These are phyloP conservation scores for Bufo gargarizans DNA, from an alignment of 2,113 vertebrate genomes.

Conservation along the genomic window DNA sequence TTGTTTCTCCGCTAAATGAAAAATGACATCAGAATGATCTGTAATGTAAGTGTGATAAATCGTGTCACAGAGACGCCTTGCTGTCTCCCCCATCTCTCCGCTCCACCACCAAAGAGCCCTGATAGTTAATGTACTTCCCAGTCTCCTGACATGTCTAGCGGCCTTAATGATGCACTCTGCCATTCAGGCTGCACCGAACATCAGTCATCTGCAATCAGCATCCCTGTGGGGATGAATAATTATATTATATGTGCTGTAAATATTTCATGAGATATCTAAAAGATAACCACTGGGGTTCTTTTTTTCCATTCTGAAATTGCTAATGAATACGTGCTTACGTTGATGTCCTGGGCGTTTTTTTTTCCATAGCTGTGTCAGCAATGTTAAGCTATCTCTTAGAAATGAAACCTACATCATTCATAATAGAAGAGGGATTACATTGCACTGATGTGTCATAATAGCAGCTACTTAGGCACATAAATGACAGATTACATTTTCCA, in stretches of 20 bases:
- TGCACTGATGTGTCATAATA: slow-evolving; percentile 37
- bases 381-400: slow-evolving; percentile 25
- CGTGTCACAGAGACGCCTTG: slow-evolving; percentile 47
- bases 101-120: slow-evolving; percentile 27
- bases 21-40: slow-evolving; percentile 40
- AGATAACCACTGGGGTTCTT: not conserved
- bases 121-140: slow-evolving; percentile 49
- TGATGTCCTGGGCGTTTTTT: not conserved
- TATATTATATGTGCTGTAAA: slow-evolving; percentile 48
- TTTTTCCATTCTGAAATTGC: slow-evolving; percentile 18
- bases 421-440: slow-evolving; percentile 44
- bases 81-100: slow-evolving; percentile 46
- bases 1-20: slow-evolving; percentile 1
- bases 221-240: slow-evolving; percentile 53
- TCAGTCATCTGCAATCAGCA: slow-evolving; percentile 39
- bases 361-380: slow-evolving; percentile 40
- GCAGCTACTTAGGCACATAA: slow-evolving; percentile 27
- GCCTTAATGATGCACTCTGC: slow-evolving; percentile 55
- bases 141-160: slow-evolving; percentile 45
- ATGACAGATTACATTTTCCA: slow-evolving; percentile 18
- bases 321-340: slow-evolving; percentile 24
- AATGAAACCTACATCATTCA: slow-evolving; percentile 28
- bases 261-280: slow-evolving; percentile 55
- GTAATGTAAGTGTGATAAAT: slow-evolving; percentile 42
- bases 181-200: slow-evolving; percentile 14